Percentiles rank a stretch among this genome's conserved stretches.
These are phyloP conservation scores for Galemys pyrenaicus DNA, from an alignment of 2,113 vertebrate genomes.

Conservation along the genomic window DNA sequence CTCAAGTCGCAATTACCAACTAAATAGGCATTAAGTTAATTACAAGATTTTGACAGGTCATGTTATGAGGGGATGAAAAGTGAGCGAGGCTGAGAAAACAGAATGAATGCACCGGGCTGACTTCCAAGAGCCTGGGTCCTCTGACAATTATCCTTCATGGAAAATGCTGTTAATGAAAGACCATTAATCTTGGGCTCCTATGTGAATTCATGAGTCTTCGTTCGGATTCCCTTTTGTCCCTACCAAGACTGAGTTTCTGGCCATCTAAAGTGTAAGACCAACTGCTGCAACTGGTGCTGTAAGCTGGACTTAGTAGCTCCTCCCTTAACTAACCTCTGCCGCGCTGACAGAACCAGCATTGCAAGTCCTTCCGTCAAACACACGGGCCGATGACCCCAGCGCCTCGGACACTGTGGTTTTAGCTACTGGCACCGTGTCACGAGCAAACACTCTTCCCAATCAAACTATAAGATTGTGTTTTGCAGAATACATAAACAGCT, in stretches of 20 bases:
- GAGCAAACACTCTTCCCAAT: neutral
- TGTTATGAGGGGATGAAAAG: conserved; percentile 6
- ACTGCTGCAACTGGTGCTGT: neutral
- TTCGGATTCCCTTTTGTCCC: neutral
- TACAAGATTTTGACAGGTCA: neutral
- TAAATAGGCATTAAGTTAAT: conserved; percentile 33
- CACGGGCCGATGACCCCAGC: no score
- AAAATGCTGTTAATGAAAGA: neutral
- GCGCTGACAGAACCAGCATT: neutral
- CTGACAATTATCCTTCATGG: neutral
- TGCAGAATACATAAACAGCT: neutral
- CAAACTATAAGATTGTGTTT: neutral
- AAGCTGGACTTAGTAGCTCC: neutral
- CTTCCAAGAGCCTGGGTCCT: neutral
- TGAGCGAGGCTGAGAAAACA: neutral
- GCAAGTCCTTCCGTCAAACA: neutral
- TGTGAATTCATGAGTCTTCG: neutral
- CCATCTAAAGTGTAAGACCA: neutral
- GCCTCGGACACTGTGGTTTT: neutral
- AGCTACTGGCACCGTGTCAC: neutral
- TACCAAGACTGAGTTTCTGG: neutral
- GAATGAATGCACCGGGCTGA: neutral
- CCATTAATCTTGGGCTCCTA: neutral
- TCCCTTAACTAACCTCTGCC: neutral
- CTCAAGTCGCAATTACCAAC: neutral